Evolutionary conservation across 2,888 invertebrate species (phyloP).

Genomic region (Microchrysa polita): DNA sequence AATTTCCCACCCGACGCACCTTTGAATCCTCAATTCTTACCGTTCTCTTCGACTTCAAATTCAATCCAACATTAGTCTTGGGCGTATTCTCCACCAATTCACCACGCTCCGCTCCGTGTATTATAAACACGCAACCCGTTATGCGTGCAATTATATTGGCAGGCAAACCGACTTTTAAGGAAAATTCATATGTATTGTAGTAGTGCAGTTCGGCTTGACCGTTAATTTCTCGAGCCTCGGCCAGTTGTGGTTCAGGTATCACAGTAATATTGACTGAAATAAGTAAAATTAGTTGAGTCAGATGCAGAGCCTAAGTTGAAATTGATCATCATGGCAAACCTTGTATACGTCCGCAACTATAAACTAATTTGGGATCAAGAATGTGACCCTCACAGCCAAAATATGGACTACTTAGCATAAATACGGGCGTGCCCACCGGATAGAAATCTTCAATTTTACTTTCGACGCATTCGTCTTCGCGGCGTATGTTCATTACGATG

Average conservation of each 20-base stretch:
- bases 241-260: conserved; percentile 58
- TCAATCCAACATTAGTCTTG: conserved; percentile 86
- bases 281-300: conserved; percentile 21
- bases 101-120: conserved; percentile 65
- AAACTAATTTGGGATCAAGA: conserved; percentile 59
- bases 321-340: too few species aligned
- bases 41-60: conserved; percentile 89
- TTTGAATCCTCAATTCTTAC: too few species aligned
- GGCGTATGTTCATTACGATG: conserved; percentile 68
- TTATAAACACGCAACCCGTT: conserved; percentile 84
- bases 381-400: conserved; percentile 85
- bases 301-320: background rate
- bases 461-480: conserved; percentile 63
- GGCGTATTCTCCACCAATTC: conserved; percentile 63
- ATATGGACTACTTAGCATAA: conserved; percentile 80
- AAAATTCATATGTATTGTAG: conserved; percentile 55
- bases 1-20: too few species aligned
- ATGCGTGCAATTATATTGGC: conserved; percentile 81
- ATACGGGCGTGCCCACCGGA: conserved; percentile 73
- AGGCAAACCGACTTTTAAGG: conserved; percentile 69
- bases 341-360: conserved; percentile 60
- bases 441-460: conserved; percentile 70
- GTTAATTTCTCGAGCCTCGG: conserved; percentile 55
- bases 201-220: conserved; percentile 55
- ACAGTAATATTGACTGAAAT: conserved; percentile 58